Evolutionary conservation across 1,140 invertebrate species (phyloP), one percentile per base, ranked within the genome.

Genomic region (Aphidius gifuensis): DNA sequence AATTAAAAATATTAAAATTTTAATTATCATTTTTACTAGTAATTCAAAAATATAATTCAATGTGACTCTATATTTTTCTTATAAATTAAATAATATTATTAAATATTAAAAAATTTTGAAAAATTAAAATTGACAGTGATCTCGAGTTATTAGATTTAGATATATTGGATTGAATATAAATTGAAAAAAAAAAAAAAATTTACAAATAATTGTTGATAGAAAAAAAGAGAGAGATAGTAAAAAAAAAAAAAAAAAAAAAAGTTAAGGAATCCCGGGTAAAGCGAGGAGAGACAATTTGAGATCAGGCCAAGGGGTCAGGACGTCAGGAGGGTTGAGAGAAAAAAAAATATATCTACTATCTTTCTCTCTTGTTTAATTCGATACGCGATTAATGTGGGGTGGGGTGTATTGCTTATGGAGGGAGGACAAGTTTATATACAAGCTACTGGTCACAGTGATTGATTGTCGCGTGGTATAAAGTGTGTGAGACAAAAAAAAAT

Each of bases 171-270:
- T 50, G 16, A 50, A 50, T 5, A 16, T 8, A 21, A 5, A 6
- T 50, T 16, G 5, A 50, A 32, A 50, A 16, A 50, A 7, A 8
- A 53, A 53, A 39, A 53, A 53, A 39, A 9, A 38, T 49, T 68
- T 39, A n/a, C 55, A 23, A 60, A 58, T 42, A 16, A 16, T n/a
- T n/a, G n/a, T n/a, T n/a, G n/a, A n/a, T n/a, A 38, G 50, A 54
- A 51, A n/a, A 46, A 49, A 54, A 49, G 59, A 62, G 61, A 61
- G 48, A 62, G 16, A 60, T 9, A 58, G 40, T 47, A 11, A 58
- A 42, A 61, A 54, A 61, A 61, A 66, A 58, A 57, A 50, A 64
- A 45, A 58, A 61, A 32, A 64, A 32, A 62, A 38, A 62, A 60
- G 51, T 60, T 62, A 44, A 40, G 60, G 58, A 63, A 70, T 40